Evolutionary conservation across 1,140 invertebrate species (phyloP).

Genomic region (Eriocheir sinensis): DNA sequence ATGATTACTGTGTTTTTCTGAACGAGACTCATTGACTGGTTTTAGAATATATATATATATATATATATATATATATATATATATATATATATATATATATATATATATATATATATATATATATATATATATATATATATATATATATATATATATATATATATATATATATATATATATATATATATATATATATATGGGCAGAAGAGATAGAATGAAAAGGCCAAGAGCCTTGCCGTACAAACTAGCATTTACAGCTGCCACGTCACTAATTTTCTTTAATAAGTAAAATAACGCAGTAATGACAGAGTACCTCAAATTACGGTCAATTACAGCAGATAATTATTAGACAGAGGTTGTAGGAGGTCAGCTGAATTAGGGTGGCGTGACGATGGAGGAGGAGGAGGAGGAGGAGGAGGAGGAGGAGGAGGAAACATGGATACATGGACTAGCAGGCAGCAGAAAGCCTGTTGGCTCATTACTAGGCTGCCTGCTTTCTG

Average conservation of each 20-base stretch:
- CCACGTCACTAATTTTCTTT: not conserved
- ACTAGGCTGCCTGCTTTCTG: too few relatives aligned
- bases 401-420: conserved; percentile 11
- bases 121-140: not conserved
- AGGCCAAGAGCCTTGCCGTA: not conserved
- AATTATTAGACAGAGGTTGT: conserved; percentile 25
- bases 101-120: not conserved
- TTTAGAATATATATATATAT: not conserved
- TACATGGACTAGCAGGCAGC: not conserved
- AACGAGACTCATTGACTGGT: not conserved
- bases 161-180: not conserved
- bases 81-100: not conserved
- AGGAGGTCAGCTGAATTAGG: not conserved
- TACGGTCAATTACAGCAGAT: not conserved
- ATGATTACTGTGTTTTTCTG: too few relatives aligned
- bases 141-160: not conserved
- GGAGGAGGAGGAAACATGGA: conserved; percentile 7
- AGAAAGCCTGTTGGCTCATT: too few relatives aligned
- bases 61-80: not conserved
- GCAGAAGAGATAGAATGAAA: not conserved
- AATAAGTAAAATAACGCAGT: conserved; percentile 26
- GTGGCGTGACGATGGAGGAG: not conserved
- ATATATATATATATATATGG: not conserved
- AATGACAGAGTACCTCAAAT: not conserved
- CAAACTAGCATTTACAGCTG: not conserved